Conservation (phyloP, 2,888 invertebrate genomes). For the Auanema freiburgensis region DNA sequence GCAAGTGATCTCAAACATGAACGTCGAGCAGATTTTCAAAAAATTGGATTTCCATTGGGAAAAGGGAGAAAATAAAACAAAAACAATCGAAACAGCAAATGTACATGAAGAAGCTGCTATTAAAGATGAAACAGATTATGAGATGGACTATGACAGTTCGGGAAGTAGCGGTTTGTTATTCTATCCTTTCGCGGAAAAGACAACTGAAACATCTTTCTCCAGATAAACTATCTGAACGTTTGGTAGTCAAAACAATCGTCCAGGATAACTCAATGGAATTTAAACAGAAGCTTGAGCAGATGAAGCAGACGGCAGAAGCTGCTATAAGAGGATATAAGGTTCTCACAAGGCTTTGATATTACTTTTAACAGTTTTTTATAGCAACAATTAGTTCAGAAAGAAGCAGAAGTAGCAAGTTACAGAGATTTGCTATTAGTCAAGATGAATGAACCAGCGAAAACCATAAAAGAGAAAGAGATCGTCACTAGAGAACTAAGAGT, state of each 20-base stretch:
- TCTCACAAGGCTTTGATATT: background rate
- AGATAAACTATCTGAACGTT: slow-evolving; percentile 11
- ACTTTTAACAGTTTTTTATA: slow-evolving; percentile 11
- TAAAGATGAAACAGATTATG: slow-evolving; percentile 35
- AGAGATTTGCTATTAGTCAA: slow-evolving; percentile 36
- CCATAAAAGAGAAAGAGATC: background rate
- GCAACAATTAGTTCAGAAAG: slow-evolving; percentile 55
- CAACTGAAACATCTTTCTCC: background rate
- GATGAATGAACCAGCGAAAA: slow-evolving; percentile 13
- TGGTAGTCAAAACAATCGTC: slow-evolving; percentile 39
- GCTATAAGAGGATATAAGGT: slow-evolving; percentile 55
- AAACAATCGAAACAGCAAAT: slow-evolving; percentile 3
- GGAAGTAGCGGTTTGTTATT: slow-evolving; percentile 6
- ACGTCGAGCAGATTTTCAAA: slow-evolving; percentile 7
- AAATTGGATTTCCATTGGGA: slow-evolving; percentile 11
- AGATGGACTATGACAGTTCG: slow-evolving; percentile 27
- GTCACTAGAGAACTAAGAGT: slow-evolving; percentile 20
- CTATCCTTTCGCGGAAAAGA: too few species aligned
- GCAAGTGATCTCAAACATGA: background rate
- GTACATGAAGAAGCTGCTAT: slow-evolving; percentile 13
- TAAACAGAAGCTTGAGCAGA: slow-evolving; percentile 40
- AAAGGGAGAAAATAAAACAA: slow-evolving; percentile 9
- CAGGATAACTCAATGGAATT: slow-evolving; percentile 52
- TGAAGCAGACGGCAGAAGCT: slow-evolving; percentile 46
- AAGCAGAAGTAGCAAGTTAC: slow-evolving; percentile 50